Percentiles rank a stretch among this genome's conserved stretches.
Conservation (phyloP, 2,797 vertebrate genomes). For the Pangasius macronema region DNA sequence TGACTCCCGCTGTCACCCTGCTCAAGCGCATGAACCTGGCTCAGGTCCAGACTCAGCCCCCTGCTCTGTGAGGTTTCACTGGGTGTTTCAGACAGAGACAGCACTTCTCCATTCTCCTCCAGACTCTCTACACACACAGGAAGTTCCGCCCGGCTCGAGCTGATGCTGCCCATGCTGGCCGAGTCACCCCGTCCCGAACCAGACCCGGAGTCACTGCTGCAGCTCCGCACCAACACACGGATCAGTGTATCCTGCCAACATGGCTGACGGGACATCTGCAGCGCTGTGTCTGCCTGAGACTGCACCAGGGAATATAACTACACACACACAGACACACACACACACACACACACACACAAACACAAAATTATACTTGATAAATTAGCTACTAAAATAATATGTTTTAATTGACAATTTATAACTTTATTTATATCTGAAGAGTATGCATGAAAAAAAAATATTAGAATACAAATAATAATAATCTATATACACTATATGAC, state of each 20-base stretch:
- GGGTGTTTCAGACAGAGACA: constrained; percentile 77
- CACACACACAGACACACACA: constrained; percentile 39
- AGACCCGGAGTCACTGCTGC: constrained; percentile 63
- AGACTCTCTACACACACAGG: constrained; percentile 78
- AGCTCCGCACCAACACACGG: constrained; percentile 81
- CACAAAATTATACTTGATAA: neutral
- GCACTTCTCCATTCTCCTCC: constrained; percentile 81
- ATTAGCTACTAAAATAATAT: neutral
- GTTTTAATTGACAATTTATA: neutral
- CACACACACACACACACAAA: neutral
- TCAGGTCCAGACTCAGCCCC: constrained; percentile 84
- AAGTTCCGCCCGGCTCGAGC: constrained; percentile 67
- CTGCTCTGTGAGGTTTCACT: constrained; percentile 71
- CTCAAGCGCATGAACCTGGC: constrained; percentile 82
- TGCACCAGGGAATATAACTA: constrained; percentile 91
- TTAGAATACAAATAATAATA: neutral
- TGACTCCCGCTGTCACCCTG: constrained; percentile 80
- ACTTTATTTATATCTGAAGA: neutral
- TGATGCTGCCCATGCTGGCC: constrained; percentile 66
- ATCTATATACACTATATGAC: neutral
- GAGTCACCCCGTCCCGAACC: constrained; percentile 61
- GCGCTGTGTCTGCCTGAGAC: constrained; percentile 84
- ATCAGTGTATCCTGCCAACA: constrained; percentile 96
- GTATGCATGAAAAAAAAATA: neutral
- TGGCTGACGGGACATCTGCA: constrained; percentile 87